Evolutionary conservation across 1,140 invertebrate species (phyloP), one percentile per base, ranked within the genome.

Genomic region (Drosophila pectinifera): DNA sequence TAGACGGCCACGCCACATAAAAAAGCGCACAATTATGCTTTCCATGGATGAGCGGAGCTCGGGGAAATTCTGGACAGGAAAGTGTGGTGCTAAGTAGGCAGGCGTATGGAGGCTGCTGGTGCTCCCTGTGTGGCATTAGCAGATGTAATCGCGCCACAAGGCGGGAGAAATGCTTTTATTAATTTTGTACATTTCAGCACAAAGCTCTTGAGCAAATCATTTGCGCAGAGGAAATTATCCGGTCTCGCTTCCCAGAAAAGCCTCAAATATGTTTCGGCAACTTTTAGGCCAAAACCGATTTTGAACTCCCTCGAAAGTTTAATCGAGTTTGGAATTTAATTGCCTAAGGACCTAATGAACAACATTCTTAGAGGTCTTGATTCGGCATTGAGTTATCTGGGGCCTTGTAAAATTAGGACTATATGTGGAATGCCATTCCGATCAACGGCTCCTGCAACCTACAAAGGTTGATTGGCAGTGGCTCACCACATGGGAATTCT

Each of bases 21-120:
- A 86, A 79, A 77, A 88, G 79, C 75, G 68, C 75, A 77, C 83
- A 86, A 73, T 86, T 86, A 86, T 88, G 83, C 72, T 73, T 78
- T 13, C 53, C 62, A 31, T 58, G 46, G 54, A 36, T 45, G 69
- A 56, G 64, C 53, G 18, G 65, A 57, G 63, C 53, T 36, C 18
- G 49, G 49, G 39, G 24, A 36, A 51, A 43, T 20, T 38, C 38
- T 55, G 72, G 45, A 49, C 59, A 65, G 43, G 34, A 41, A 36
- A 28, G 62, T 39, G 58, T 56, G 73, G 61, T 68, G 45, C 38
- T 78, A 64, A 82, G 80, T 73, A 82, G 79, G 59, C 78, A 78
- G 67, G 58, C 76, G 57, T 56, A 51, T 49, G 76, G 62, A 62
- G 38, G 46, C 28, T 42, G 46, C 10, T 59, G 46, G 31, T 70